Conservation (phyloP, 2,888 invertebrate genomes). For the Heliconius hortense region DNA sequence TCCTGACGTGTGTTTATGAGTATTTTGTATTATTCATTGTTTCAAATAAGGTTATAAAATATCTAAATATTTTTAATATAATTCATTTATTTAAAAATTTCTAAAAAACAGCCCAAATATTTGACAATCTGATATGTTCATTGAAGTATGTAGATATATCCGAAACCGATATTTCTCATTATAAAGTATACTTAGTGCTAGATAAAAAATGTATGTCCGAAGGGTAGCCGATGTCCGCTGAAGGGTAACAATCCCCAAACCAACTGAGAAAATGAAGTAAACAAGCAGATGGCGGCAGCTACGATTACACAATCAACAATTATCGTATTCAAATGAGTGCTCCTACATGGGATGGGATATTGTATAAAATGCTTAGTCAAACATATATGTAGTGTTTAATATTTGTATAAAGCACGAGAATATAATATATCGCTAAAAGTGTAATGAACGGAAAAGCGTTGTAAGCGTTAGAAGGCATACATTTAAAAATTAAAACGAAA, state of each 20-base stretch:
- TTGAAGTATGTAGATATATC: conserved; percentile 75
- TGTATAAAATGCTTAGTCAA: conserved; percentile 23
- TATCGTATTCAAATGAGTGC: conserved; percentile 69
- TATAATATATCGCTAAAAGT: conserved; percentile 36
- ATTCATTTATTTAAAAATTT: not conserved
- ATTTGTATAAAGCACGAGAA: conserved; percentile 32
- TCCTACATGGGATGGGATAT: conserved; percentile 16
- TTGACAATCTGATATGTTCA: conserved; percentile 68
- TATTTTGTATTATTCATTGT: not conserved
- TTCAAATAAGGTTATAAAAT: not conserved
- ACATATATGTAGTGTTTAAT: conserved; percentile 37
- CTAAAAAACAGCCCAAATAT: conserved; percentile 57
- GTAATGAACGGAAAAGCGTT: not conserved
- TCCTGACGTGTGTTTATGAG: not conserved
- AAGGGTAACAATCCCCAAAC: conserved; percentile 57
- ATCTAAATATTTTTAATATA: not conserved
- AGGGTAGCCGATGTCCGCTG: conserved; percentile 59
- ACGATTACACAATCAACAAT: conserved; percentile 77
- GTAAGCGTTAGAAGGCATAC: not conserved
- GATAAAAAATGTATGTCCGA: conserved; percentile 75
- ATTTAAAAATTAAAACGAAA: conserved; percentile 1
- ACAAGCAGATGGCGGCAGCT: conserved; percentile 75
- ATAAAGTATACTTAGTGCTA: conserved; percentile 66
- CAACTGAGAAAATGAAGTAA: conserved; percentile 59
- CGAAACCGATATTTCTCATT: conserved; percentile 81